These are phyloP conservation scores for Sphaerophoria taeniata DNA, from an alignment of 2,888 invertebrate genomes.

Conservation along the genomic window DNA sequence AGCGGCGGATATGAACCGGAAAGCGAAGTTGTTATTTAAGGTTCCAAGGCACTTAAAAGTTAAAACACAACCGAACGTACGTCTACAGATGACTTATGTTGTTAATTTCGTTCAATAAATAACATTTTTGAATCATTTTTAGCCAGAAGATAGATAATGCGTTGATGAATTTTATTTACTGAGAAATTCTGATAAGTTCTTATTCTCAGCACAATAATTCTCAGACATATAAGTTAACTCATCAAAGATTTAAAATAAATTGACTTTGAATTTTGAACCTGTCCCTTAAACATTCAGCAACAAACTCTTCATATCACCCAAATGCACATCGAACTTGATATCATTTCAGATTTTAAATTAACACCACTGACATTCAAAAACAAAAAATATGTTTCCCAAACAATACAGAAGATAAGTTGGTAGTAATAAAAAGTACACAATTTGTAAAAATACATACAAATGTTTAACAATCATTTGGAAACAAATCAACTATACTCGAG, in stretches of 20 bases:
- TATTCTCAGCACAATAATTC: background rate
- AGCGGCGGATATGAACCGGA: too few relatives aligned
- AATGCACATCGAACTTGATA: conserved; percentile 8
- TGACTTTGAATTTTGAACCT: conserved; percentile 13
- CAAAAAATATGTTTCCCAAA: background rate
- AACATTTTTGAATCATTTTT: too few relatives aligned
- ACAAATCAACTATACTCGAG: background rate
- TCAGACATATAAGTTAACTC: too few relatives aligned
- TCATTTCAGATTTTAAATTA: background rate
- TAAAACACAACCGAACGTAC: too few relatives aligned
- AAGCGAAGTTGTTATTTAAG: too few relatives aligned
- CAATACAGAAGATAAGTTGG: background rate
- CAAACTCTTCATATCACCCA: background rate
- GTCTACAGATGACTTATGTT: too few relatives aligned
- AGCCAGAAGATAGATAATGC: too few relatives aligned
- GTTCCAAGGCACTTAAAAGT: too few relatives aligned
- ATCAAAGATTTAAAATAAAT: background rate
- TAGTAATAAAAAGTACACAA: background rate
- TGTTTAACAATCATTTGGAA: background rate
- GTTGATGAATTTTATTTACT: too few relatives aligned
- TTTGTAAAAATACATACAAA: background rate
- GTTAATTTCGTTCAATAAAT: too few relatives aligned
- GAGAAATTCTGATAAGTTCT: too few relatives aligned
- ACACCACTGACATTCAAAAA: background rate
- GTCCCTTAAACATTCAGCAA: background rate